A percentile compares a stretch with the other conserved stretches of the same genome.
Conservation (phyloP, 2,113 vertebrate genomes). For the Quiscalus mexicanus region DNA sequence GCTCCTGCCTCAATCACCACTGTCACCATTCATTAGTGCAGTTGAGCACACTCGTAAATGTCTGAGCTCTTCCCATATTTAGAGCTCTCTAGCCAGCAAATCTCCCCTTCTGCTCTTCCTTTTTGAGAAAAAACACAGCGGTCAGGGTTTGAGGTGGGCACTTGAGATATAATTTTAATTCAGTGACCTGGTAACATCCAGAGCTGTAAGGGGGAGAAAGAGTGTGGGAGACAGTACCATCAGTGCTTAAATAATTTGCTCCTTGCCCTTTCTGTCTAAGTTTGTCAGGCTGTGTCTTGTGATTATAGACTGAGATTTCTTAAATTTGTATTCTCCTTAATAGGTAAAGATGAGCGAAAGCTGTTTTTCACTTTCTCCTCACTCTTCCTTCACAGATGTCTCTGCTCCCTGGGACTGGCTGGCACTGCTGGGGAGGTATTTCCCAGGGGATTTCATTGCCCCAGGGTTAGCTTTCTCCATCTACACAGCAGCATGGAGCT, state of each 20-base stretch:
- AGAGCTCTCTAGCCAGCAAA: neutral
- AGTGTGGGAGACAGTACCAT: neutral
- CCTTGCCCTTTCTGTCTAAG: slow-evolving; percentile 44
- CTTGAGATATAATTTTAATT: neutral
- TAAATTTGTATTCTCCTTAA: slow-evolving; percentile 31
- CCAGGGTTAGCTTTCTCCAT: neutral
- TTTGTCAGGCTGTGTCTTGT: slow-evolving; percentile 35
- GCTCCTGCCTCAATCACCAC: neutral
- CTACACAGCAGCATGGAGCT: neutral
- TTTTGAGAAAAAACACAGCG: neutral
- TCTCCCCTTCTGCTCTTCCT: neutral
- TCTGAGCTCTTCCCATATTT: slow-evolving; percentile 18
- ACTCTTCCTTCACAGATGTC: neutral
- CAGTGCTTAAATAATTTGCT: slow-evolving; percentile 34
- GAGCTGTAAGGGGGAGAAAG: neutral
- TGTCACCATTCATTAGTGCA: slow-evolving; percentile 10
- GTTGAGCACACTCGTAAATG: neutral
- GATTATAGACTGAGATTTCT: slow-evolving; percentile 19
- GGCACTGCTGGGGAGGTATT: neutral
- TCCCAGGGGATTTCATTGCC: neutral
- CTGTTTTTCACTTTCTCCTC: neutral
- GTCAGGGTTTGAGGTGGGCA: neutral
- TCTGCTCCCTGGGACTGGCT: neutral
- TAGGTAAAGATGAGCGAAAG: slow-evolving; percentile 8
- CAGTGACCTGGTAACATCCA: neutral